Percentiles rank a stretch among this genome's conserved stretches.
Evolutionary conservation across 1,140 invertebrate genomes (phyloP).

Genomic region (Drosophila kepulauana): DNA sequence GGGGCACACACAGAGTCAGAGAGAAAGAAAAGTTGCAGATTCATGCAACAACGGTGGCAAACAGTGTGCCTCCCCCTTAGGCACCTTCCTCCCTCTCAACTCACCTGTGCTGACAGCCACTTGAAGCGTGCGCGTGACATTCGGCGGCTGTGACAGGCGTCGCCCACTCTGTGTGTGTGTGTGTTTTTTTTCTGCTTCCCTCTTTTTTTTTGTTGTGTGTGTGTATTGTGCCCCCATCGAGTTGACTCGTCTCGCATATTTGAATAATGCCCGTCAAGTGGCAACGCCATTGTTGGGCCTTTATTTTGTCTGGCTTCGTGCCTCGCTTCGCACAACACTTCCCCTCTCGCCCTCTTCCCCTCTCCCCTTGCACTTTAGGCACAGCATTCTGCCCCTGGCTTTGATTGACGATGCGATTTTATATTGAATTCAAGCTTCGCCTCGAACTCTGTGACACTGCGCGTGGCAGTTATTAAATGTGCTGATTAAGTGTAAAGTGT

Average conservation of each 20-base stretch:
- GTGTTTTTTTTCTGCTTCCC: slow-evolving; percentile 20
- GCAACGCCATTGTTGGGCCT: slow-evolving; percentile 55
- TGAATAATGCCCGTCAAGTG: slow-evolving; percentile 80
- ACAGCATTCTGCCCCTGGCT: slow-evolving; percentile 34
- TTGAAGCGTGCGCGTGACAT: slow-evolving; percentile 74
- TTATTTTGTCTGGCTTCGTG: slow-evolving; percentile 49
- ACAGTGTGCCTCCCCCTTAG: background rate
- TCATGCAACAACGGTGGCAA: background rate
- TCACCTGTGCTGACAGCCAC: slow-evolving; percentile 59
- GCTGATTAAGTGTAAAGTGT: slow-evolving; percentile 71
- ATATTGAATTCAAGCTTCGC: slow-evolving; percentile 58
- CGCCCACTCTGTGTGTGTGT: background rate
- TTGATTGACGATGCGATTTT: slow-evolving; percentile 75
- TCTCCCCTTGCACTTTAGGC: too few relatives aligned
- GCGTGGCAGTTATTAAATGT: slow-evolving; percentile 77
- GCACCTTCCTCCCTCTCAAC: background rate
- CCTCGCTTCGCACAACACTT: background rate
- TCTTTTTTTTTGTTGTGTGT: background rate
- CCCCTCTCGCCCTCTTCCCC: background rate
- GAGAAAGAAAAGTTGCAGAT: slow-evolving; percentile 3
- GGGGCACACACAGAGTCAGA: background rate
- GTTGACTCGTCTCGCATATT: slow-evolving; percentile 36
- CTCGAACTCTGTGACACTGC: slow-evolving; percentile 45
- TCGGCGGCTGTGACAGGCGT: slow-evolving; percentile 68
- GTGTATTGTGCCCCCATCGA: slow-evolving; percentile 3